Conservation (phyloP, 2,888 invertebrate genomes). For the Cosmia pyralina region DNA sequence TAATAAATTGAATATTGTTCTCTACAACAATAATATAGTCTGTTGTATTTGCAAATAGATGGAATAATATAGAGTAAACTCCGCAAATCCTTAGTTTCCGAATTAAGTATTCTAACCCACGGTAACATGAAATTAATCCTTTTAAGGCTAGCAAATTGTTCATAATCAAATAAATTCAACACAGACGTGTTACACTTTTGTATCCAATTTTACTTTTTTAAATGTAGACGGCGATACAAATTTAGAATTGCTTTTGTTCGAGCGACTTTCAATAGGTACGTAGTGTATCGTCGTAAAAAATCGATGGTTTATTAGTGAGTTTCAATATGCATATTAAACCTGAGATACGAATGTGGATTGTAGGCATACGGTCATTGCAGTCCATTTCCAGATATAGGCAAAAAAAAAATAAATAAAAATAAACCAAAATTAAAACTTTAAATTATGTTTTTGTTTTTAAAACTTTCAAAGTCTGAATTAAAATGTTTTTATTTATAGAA, state of each 20-base stretch:
- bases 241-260: neutral
- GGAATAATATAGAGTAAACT: constrained; percentile 27
- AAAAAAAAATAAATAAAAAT: too few relatives aligned
- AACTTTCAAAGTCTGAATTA: too few relatives aligned
- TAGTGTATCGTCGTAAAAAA: neutral
- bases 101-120: constrained; percentile 40
- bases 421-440: too few relatives aligned
- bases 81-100: constrained; percentile 22
- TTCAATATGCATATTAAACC: too few relatives aligned
- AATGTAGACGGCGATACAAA: neutral
- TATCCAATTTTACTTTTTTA: neutral
- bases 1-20: constrained; percentile 15
- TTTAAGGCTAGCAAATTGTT: constrained; percentile 46
- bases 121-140: constrained; percentile 53
- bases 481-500: too few relatives aligned
- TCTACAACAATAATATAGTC: constrained; percentile 4
- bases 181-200: constrained; percentile 8
- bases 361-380: too few relatives aligned
- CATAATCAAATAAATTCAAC: constrained; percentile 32
- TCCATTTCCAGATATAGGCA: too few relatives aligned
- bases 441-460: too few relatives aligned
- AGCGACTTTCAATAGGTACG: neutral
- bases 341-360: too few relatives aligned
- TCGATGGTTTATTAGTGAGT: neutral
- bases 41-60: constrained; percentile 19